Base-by-base conservation (phyloP, 1,140 invertebrate species). In the Drosophila micromelanica region DNA sequence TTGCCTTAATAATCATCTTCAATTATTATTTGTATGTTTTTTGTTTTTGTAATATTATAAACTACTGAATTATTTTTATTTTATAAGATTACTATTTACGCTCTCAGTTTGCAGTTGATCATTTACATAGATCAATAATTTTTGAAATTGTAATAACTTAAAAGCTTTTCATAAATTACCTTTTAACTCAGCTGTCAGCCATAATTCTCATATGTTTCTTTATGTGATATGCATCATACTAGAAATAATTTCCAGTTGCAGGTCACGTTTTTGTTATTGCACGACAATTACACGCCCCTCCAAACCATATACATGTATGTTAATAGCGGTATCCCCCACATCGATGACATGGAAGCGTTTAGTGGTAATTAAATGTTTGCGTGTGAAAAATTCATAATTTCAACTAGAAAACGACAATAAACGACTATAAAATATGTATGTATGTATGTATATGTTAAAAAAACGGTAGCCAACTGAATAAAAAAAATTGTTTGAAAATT, bases 301-400 rank as follows among this genome's bases (percentile, higher is more conserved):
- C 40, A 57, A 62, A 52, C 32, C 17, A 59, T 23, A 48, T 60
- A 85, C 17, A 59, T 23, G 42, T 60, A 85, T 87, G 78, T 76
- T 80, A 78, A 81, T 86, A 71, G 65, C 38, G 56, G 48, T 45
- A 43, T 51, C 9, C 52, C 27, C n/a, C 37, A 45, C 46, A 86
- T 81, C 71, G 82, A 78, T 80, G 81, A 87, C 76, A 73, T 61
- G 73, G 60, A 80, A 59, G 74, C 59, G 48, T 78, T 86, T 87
- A 81, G 43, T 73, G 67, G 76, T 87, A 86, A 86, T 87, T 87
- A 82, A 87, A 78, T 56, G 81, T 61, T 69, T 51, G 59, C 78
- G 81, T 87, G 81, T 87, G 82, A 65, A 71, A 87, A 87, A 87
- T 80, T 67, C 61, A 80, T 85, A 86, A 86, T 77, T 74, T 64